Evolutionary conservation across 2,888 invertebrate species (phyloP).

Genomic region (Parthenolecanium corni): DNA sequence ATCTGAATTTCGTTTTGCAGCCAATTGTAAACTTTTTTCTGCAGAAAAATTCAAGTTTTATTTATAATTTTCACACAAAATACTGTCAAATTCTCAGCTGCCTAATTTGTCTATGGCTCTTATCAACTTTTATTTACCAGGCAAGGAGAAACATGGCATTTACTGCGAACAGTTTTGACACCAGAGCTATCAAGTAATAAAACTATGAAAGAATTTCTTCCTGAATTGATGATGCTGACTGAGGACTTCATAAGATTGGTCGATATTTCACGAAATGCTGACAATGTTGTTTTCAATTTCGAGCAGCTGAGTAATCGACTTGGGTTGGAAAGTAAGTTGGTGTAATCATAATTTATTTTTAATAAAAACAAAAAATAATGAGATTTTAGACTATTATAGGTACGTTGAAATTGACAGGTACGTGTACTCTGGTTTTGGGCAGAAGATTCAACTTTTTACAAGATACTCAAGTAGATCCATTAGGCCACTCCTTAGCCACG

Average conservation of each 20-base stretch:
- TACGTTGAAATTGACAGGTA: conserved; percentile 43
- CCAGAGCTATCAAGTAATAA: conserved; percentile 62
- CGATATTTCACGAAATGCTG: conserved; percentile 43
- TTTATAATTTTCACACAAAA: too few relatives aligned
- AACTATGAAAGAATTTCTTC: conserved; percentile 61
- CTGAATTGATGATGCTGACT: conserved; percentile 59
- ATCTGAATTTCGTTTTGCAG: background rate
- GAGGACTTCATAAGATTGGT: conserved; percentile 65
- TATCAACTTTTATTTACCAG: too few relatives aligned
- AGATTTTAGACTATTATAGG: too few relatives aligned
- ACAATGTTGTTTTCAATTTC: conserved; percentile 48
- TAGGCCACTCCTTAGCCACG: conserved; percentile 53
- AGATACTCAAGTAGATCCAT: conserved; percentile 42
- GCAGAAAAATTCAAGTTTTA: background rate
- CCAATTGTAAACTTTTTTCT: background rate
- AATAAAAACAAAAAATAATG: too few relatives aligned
- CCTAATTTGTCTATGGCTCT: too few relatives aligned
- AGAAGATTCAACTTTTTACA: conserved; percentile 64
- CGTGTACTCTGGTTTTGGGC: conserved; percentile 67
- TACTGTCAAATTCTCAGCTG: too few relatives aligned
- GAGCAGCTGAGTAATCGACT: conserved; percentile 64
- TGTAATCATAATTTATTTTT: background rate
- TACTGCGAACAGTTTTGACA: conserved; percentile 58
- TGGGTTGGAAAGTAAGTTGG: conserved; percentile 60
- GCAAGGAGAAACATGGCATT: conserved; percentile 67